Base-by-base conservation (phyloP, 2,797 vertebrate species). In the Darevskia mixta region DNA sequence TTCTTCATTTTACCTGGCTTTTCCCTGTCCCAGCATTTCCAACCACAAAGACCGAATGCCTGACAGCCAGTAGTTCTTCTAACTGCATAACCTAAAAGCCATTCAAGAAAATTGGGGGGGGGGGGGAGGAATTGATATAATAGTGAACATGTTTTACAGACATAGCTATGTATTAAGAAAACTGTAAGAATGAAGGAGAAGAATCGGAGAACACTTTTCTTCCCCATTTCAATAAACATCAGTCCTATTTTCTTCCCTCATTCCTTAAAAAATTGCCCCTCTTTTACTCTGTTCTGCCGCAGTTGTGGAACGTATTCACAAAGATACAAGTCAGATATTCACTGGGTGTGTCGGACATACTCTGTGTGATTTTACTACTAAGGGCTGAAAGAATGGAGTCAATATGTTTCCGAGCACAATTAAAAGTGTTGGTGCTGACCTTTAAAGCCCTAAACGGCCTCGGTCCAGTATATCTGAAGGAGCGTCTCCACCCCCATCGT, bases 11-110 rank as follows among this genome's bases (percentile, higher is more conserved):
- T 88, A 97, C 97, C 97, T 97, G 97, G 90, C 96, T 98, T 94
- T 98, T 98, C 84, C 97, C 97, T 64, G 96, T 96, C 92, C 97
- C 96, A 87, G 97, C 95, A 90, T 97, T 98, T 17, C 97, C 97
- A 17, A 97, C 96, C 0, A 97, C 94, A 95, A 98, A 98, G 77
- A 97, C 89, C 41, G 98, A 98, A 91, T 97, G 97, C 81, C 96
- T 96, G 86, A 98, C 96, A 83, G 96, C 92, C 92, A 97, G 87
- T 41, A 98, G 94, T 90, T 97, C 97, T 94, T 98, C 96, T 86
- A 97, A 90, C 90, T 98, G 97, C 13, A 96, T 97, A 89, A 98
- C 97, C 97, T 98, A 90, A 13, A 89, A 69, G 25, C n/a, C 20
- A 79, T 78, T 45, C 82, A 67, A 49, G 29, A 87, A 86, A 17